Evolutionary conservation across 2,888 invertebrate species (phyloP).

Genomic region (Mimas tiliae): DNA sequence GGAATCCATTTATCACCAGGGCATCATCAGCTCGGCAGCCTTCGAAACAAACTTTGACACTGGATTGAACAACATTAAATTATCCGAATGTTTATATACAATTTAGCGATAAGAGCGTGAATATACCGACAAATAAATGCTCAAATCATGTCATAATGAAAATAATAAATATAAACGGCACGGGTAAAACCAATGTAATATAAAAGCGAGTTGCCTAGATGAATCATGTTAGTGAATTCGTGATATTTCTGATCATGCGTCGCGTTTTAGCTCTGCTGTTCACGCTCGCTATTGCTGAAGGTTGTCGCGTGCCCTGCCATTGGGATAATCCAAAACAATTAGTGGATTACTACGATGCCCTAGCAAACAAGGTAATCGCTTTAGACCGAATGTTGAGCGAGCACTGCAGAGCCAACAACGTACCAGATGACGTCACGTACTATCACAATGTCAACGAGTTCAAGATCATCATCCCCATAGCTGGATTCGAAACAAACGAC

Average conservation of each 20-base stretch:
- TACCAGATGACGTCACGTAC: slow-evolving; percentile 26
- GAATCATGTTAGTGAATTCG: neutral
- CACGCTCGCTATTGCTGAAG: slow-evolving; percentile 28
- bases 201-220: neutral
- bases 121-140: no score
- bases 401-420: slow-evolving; percentile 32
- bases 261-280: slow-evolving; percentile 22
- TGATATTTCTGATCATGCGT: slow-evolving; percentile 29
- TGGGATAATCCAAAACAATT: slow-evolving; percentile 30
- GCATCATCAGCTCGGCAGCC: no score
- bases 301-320: slow-evolving; percentile 36
- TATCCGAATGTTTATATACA: no score
- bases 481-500: slow-evolving; percentile 13
- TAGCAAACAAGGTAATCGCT: slow-evolving; percentile 33
- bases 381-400: slow-evolving; percentile 31
- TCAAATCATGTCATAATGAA: no score
- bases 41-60: no score
- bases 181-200: neutral
- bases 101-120: no score
- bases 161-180: no score
- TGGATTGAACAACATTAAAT: no score
- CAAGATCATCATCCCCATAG: slow-evolving; percentile 27
- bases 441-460: slow-evolving; percentile 26
- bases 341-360: slow-evolving; percentile 34
- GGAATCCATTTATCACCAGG: no score